phyloP scores from a whole-genome alignment of 2,113 vertebrate genomes.

The Halcyon malimbica region DNA sequence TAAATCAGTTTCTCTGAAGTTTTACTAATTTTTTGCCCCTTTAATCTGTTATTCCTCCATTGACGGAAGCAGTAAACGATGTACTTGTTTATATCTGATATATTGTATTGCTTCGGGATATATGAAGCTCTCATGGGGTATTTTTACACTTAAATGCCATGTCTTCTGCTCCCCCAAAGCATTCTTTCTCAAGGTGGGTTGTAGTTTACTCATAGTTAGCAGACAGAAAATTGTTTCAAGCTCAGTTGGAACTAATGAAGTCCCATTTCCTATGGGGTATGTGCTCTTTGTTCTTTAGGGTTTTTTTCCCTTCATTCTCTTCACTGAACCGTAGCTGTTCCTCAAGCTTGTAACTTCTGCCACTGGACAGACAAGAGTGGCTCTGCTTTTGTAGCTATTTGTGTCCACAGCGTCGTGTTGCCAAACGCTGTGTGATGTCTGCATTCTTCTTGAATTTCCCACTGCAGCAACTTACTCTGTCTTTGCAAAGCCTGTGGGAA shows the following conservation, averaged over 20 bases:
- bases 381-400: background rate
- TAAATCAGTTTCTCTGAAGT: background rate
- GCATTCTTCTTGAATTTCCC: background rate
- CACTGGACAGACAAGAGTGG: background rate
- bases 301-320: background rate
- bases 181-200: background rate
- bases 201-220: background rate
- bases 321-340: background rate
- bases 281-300: background rate
- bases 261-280: background rate
- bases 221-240: background rate
- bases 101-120: background rate
- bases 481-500: background rate
- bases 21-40: background rate
- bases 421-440: background rate
- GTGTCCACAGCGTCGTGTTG: background rate
- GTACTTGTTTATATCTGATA: background rate
- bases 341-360: background rate
- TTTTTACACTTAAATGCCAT: background rate
- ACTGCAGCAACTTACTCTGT: background rate
- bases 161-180: background rate
- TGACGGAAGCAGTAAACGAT: background rate
- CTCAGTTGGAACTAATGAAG: background rate
- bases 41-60: background rate
- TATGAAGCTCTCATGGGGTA: background rate